These are phyloP conservation scores for Circaetus cinerascens DNA, from an alignment of 2,113 vertebrate genomes.

Conservation along the genomic window DNA sequence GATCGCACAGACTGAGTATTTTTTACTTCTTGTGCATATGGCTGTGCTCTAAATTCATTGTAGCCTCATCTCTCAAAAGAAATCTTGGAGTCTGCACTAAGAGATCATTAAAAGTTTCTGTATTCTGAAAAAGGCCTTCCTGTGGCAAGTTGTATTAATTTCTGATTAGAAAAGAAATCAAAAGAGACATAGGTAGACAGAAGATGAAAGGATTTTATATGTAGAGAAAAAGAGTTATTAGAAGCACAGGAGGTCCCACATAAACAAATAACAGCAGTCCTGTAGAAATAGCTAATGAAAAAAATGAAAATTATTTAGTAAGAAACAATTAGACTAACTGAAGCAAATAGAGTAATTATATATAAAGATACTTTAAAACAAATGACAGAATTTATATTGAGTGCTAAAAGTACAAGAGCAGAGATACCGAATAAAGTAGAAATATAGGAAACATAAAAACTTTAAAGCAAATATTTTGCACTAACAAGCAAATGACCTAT, in stretches of 20 bases:
- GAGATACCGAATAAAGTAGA: background rate
- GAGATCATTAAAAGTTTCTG: background rate
- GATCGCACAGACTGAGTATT: background rate
- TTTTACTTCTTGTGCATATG: background rate
- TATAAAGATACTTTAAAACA: background rate
- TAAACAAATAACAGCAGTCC: background rate
- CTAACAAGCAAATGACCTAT: background rate
- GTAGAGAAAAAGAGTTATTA: background rate
- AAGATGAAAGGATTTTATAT: background rate
- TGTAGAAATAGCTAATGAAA: background rate
- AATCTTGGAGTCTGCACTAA: background rate
- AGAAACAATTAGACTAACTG: background rate
- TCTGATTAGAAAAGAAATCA: background rate
- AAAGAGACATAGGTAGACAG: background rate
- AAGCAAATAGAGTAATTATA: background rate
- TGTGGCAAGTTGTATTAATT: background rate
- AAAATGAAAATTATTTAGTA: background rate
- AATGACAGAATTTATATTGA: background rate
- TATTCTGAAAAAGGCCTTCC: background rate
- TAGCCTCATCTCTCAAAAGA: background rate
- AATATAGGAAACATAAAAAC: background rate
- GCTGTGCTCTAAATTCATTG: background rate
- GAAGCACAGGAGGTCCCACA: background rate
- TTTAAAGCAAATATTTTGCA: background rate
- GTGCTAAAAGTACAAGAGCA: background rate